Base-by-base conservation (phyloP, 2,113 vertebrate genomes). In the Cathartes aura region DNA sequence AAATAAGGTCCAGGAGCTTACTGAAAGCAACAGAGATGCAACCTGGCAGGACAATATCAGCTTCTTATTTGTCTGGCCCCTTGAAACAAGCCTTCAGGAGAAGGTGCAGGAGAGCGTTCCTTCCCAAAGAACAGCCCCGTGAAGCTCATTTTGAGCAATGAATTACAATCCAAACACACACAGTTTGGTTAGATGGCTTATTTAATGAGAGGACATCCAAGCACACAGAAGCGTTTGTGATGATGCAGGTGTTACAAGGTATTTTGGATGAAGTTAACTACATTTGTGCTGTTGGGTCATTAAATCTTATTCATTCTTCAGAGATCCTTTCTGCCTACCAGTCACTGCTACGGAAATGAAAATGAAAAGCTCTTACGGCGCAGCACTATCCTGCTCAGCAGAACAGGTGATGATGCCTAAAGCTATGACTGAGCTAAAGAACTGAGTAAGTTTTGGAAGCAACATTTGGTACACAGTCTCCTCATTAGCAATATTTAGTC, bases 391-490 rank as follows among this genome's bases (percentile, higher is more conserved):
- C 47, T 22, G 24, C 43, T 82, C 36, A 24, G 70, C 40, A 84
- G 91, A 95, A 94, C 88, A 95, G 87, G 52, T 90, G 85, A 92
- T 20, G 87, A 72, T 71, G 94, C 75, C 93, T 85, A 70, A 8
- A 96, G 86, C 93, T 96, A 64, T 73, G 60, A 73, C 15, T 30
- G 72, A 97, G 36, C 52, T 74, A 84, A 89, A 89, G 56, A 96
- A 86, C 12, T 8, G 22, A 96, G 72, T 40, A 92, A n/a, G 30
- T 47, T 87, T 88, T 59, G 34, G 62, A 94, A 91, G 60, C n/a
- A 86, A 58, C 15, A 32, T 90, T 89, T 81, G 68, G 53, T 91
- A 84, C 71, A 92, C 38, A 43, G 19, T 84, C 34, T 94, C 45
- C 71, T 96, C 63, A 56, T 73, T 79, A 87, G 56, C 29, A 63